phyloP scores from a whole-genome alignment of 2,888 invertebrate species.

The Zele albiditarsus region DNA sequence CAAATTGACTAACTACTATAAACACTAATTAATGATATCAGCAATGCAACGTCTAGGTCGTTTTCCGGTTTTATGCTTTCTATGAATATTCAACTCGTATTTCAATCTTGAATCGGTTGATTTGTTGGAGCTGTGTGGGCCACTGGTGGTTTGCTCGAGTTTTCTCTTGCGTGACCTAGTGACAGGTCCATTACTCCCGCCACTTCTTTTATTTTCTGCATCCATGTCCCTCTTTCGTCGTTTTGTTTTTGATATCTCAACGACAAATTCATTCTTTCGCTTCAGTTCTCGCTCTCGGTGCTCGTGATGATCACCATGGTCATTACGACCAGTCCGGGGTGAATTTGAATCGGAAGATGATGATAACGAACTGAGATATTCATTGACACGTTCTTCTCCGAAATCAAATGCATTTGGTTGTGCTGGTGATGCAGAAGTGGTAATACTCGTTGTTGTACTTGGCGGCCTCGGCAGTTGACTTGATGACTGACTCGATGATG shows the following conservation, averaged over 20 bases:
- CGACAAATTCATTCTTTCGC: slow-evolving; percentile 33
- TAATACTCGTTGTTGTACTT: slow-evolving; percentile 52
- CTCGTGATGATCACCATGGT: slow-evolving; percentile 31
- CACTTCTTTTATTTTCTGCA: slow-evolving; percentile 3
- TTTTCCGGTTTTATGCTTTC: slow-evolving; percentile 64
- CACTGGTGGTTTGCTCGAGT: slow-evolving; percentile 55
- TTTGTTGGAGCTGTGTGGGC: slow-evolving; percentile 53
- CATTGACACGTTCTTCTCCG: slow-evolving; percentile 73
- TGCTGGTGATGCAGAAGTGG: slow-evolving; percentile 61
- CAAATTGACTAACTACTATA: slow-evolving; percentile 15
- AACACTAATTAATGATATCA: slow-evolving; percentile 59
- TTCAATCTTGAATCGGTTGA: slow-evolving; percentile 51
- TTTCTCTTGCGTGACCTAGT: slow-evolving; percentile 68
- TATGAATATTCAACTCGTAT: slow-evolving; percentile 57
- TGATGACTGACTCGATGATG: slow-evolving; percentile 59
- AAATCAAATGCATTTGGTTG: slow-evolving; percentile 73
- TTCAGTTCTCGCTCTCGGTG: slow-evolving; percentile 17
- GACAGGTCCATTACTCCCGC: slow-evolving; percentile 59
- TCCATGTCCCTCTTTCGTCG: slow-evolving; percentile 53
- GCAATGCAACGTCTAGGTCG: slow-evolving; percentile 61
- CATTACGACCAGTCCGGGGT: slow-evolving; percentile 49
- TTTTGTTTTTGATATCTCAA: slow-evolving; percentile 49
- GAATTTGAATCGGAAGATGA: slow-evolving; percentile 70
- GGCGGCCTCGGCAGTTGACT: slow-evolving; percentile 58
- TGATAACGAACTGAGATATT: slow-evolving; percentile 74